phyloP scores from a whole-genome alignment of 2,888 invertebrate species.

The Ichneumoninae sp. region DNA sequence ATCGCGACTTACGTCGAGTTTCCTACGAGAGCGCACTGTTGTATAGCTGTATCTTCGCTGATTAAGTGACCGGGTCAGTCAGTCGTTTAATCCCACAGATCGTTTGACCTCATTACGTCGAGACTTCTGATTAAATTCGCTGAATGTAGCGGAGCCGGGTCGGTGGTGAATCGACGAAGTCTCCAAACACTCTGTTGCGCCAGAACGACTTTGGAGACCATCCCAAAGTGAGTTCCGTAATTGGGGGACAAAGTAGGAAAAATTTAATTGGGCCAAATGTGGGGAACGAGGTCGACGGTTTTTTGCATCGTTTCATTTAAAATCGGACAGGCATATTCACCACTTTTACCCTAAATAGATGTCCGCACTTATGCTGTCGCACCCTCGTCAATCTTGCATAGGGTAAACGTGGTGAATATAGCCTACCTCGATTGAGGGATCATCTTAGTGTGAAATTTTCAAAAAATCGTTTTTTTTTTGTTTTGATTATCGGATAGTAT shows the following conservation, averaged over 20 bases:
- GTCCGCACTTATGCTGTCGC: neutral
- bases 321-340: no score
- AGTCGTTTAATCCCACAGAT: slow-evolving; percentile 24
- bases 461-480: no score
- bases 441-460: no score
- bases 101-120: slow-evolving; percentile 30
- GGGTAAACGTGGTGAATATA: no score
- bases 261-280: neutral
- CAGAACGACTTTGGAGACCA: neutral
- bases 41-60: neutral
- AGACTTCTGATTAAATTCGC: slow-evolving; percentile 17
- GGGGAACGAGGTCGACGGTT: no score
- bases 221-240: neutral
- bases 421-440: no score
- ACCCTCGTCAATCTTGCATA: neutral
- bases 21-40: neutral
- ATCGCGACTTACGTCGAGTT: slow-evolving; percentile 11
- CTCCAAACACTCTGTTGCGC: neutral
- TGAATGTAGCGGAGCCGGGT: neutral
- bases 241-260: neutral
- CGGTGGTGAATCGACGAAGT: neutral
- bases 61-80: slow-evolving; percentile 20
- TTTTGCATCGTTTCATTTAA: no score
- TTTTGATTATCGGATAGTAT: no score
- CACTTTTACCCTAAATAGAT: neutral